Base-by-base conservation (phyloP, 2,797 vertebrate species). In the Florisuga fusca region DNA sequence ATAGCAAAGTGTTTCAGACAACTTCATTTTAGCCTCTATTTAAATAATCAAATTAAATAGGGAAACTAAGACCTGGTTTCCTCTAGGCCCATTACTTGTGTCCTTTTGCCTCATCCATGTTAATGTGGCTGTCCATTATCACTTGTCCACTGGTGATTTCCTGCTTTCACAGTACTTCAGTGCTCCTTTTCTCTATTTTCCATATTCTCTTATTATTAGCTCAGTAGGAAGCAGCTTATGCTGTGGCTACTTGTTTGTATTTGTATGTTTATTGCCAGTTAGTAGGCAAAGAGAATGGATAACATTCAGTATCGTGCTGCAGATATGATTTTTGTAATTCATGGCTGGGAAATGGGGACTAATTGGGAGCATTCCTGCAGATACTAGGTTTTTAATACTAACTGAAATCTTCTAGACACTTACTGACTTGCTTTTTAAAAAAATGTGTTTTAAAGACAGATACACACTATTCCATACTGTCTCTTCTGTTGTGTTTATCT, bases 401-500 rank as follows among this genome's bases (percentile, higher is more conserved):
- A 73, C 46, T 12, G 41, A 90, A 89, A 66, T 57, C 36, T 82
- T 81, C 25, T 41, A 57, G 76, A 18, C 7, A 7, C 61, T 89
- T 67, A 71, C 34, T 96, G 58, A 86, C 41, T 91, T 91, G 15
- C 9, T 17, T 89, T 62, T 89, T 51, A 23, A 12, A 50, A 48
- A 50, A 9, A 86, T 96, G 15, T 97, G 83, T 94, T 85, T 97
- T 97, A 76, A 96, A 98, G 98, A 98, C 97, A 33, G 97, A 98
- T 92, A 95, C 93, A 9, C 99, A 99, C 97, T 99, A 99, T 97
- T 97, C 99, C 66, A 89, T 99, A 38, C 96, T 99, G 54, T 99
- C 98, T 10, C 98, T 99, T 90, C 98, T 99, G 80, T 98, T 99
- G 26, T 97, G 98, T 87, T 97, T 99, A 43, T 99, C 99, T 31